These are phyloP conservation scores for Liodrosophila aerea DNA, from an alignment of 2,888 invertebrate species.

Conservation along the genomic window DNA sequence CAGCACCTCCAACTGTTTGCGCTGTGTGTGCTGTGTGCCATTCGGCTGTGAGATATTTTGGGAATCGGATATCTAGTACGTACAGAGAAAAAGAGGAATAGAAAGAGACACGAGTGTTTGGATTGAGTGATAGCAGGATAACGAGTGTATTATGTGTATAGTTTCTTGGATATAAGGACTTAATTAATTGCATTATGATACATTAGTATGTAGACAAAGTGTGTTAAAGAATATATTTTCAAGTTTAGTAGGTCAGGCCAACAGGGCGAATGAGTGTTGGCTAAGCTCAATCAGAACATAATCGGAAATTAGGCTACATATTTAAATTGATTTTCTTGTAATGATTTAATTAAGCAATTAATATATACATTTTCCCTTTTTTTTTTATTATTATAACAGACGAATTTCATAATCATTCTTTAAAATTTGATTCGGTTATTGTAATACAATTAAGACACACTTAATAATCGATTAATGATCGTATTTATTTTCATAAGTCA, in stretches of 20 bases:
- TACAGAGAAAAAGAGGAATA: conserved; percentile 45
- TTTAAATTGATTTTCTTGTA: not conserved
- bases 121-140: conserved; percentile 60
- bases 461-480: too few species aligned
- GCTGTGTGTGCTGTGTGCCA: conserved; percentile 82
- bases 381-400: too few species aligned
- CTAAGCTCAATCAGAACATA: not conserved
- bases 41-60: conserved; percentile 82
- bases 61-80: conserved; percentile 82
- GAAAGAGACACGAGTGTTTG: conserved; percentile 47
- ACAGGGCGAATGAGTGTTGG: conserved; percentile 18
- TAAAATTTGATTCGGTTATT: too few species aligned
- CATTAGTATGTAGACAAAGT: conserved; percentile 36
- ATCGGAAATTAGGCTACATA: too few species aligned
- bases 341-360: too few species aligned
- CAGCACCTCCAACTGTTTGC: conserved; percentile 86
- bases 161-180: conserved; percentile 27
- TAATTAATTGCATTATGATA: conserved; percentile 37
- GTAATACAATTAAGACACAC: too few species aligned
- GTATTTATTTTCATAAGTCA: too few species aligned
- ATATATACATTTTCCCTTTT: too few species aligned
- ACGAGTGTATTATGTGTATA: conserved; percentile 42
- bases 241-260: conserved; percentile 42
- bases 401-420: too few species aligned
- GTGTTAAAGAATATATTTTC: conserved; percentile 16